Conservation (phyloP, 2,113 vertebrate genomes). For the Phrynocephalus versicolor region DNA sequence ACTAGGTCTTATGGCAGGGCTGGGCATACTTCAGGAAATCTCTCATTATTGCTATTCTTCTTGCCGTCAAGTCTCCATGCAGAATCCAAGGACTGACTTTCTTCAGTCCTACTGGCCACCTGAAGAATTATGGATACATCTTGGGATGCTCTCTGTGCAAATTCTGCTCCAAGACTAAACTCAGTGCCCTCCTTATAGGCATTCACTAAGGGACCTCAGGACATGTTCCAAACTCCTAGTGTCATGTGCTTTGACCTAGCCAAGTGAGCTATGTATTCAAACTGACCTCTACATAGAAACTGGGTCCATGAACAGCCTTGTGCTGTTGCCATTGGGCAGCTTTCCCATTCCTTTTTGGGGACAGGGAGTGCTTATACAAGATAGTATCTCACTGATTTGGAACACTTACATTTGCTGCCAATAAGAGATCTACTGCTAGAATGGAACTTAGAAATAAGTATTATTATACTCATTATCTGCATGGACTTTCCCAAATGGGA, state of each 20-base stretch:
- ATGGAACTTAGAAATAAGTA: accelerated
- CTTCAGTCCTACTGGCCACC: neutral
- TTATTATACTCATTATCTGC: too few species aligned
- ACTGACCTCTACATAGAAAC: neutral
- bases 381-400: neutral
- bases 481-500: too few species aligned
- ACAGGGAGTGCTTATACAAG: neutral
- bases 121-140: neutral
- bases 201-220: neutral
- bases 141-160: neutral
- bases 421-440: accelerated
- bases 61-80: neutral
- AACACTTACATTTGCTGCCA: neutral
- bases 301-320: neutral
- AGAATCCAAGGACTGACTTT: neutral
- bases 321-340: neutral
- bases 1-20: too few species aligned
- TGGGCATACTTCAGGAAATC: neutral
- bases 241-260: neutral
- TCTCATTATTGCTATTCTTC: neutral
- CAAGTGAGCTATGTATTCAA: neutral
- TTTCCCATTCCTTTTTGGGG: neutral
- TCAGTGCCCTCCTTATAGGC: neutral
- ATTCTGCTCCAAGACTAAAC: neutral
- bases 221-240: neutral